These are phyloP conservation scores for Diacarnus erythraeanus DNA, from an alignment of 37 sponge, comb jelly and placozoan species.

Conservation along the genomic window DNA sequence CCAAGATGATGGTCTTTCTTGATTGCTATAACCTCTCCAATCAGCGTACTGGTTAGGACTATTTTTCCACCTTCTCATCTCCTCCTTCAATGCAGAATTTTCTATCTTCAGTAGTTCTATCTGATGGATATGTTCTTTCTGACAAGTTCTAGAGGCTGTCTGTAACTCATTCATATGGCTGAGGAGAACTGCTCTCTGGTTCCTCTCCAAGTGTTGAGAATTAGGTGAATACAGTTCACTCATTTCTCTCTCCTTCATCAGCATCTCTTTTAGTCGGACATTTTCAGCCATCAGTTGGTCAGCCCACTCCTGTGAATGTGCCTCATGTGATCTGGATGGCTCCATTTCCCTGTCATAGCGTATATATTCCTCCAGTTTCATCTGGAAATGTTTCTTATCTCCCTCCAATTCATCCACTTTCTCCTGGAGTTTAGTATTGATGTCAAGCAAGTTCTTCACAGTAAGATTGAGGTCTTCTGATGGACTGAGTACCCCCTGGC, in stretches of 20 bases:
- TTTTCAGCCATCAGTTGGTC: neutral
- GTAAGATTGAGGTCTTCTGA: neutral
- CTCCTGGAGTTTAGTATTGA: neutral
- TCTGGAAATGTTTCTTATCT: slow-evolving; percentile 11
- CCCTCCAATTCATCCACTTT: neutral
- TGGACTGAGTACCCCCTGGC: neutral
- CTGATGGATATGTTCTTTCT: neutral
- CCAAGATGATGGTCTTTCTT: neutral
- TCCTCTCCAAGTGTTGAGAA: neutral
- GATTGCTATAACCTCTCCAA: neutral
- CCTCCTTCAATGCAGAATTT: neutral
- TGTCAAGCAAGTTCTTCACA: neutral
- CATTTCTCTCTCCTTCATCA: neutral
- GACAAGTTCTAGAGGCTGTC: neutral
- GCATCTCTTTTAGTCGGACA: neutral
- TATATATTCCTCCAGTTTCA: slow-evolving; percentile 14
- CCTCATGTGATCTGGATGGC: neutral
- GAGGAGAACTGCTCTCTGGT: neutral
- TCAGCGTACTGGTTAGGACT: no score
- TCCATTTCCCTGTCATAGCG: slow-evolving; percentile 4
- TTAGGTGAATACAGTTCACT: neutral
- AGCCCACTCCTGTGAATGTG: neutral
- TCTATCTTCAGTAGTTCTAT: neutral
- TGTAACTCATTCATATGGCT: slow-evolving; percentile 1
- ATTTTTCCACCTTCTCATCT: neutral